phyloP scores from a whole-genome alignment of 2,888 invertebrate genomes.

The Yponomeuta sedellus region DNA sequence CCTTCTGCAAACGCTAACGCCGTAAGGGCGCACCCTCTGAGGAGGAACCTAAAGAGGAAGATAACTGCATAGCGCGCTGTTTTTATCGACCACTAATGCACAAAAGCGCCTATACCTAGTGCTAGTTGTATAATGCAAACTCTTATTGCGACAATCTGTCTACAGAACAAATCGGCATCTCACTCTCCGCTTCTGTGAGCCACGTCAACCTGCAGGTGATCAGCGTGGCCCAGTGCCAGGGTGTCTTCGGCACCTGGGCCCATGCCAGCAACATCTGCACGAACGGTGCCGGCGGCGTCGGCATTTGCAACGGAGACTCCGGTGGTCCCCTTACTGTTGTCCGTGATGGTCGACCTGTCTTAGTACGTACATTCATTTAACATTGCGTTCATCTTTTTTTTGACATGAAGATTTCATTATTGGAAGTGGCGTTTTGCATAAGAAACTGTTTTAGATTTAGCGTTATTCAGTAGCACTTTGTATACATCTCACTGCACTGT shows the following conservation, averaged over 20 bases:
- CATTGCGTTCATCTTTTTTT: background rate
- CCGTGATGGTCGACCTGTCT: conserved; percentile 17
- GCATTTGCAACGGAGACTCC: conserved; percentile 47
- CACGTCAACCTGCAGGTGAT: conserved; percentile 42
- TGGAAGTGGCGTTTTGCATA: no score
- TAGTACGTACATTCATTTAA: conserved; percentile 15
- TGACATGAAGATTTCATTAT: no score
- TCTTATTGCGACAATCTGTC: background rate
- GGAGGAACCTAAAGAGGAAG: no score
- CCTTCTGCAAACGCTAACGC: no score
- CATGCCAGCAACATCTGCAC: conserved; percentile 38
- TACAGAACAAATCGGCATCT: conserved; percentile 34
- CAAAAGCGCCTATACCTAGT: no score
- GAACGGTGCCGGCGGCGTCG: conserved; percentile 39
- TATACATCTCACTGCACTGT: no score
- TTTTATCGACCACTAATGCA: no score
- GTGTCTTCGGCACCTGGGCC: conserved; percentile 30
- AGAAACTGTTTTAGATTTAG: no score
- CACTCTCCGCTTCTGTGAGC: conserved; percentile 28
- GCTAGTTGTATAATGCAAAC: no score
- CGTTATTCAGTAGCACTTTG: no score
- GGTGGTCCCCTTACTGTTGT: conserved; percentile 28
- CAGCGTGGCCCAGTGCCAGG: conserved; percentile 32
- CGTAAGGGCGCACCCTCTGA: no score
- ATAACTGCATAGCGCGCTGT: no score